Conservation (phyloP, 2,888 invertebrate genomes). For the Ctena decussata region DNA sequence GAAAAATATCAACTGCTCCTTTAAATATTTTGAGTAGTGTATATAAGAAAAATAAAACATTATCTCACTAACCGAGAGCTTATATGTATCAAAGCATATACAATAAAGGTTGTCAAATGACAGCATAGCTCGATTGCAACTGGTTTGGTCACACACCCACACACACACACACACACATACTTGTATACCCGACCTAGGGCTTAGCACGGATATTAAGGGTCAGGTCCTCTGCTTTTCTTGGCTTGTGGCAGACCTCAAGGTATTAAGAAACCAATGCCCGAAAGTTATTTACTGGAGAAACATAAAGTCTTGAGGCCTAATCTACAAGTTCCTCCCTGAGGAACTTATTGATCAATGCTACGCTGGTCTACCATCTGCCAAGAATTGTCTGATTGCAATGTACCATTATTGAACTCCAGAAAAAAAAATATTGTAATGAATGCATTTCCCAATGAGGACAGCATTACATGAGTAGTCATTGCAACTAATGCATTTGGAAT, state of each 20-base stretch:
- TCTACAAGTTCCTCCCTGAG: not conserved
- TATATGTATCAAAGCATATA: too few relatives aligned
- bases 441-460: slow-evolving; percentile 4
- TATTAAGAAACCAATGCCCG: not conserved
- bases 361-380: slow-evolving; percentile 11
- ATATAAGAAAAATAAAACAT: too few relatives aligned
- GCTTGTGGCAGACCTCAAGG: slow-evolving; percentile 16
- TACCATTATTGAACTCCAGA: slow-evolving; percentile 29
- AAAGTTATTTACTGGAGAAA: slow-evolving; percentile 27
- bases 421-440: slow-evolving; percentile 18
- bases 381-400: slow-evolving; percentile 31
- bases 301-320: slow-evolving; percentile 18
- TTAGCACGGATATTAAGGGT: too few relatives aligned
- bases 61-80: too few relatives aligned
- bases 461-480: slow-evolving; percentile 25
- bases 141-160: too few relatives aligned
- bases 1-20: too few relatives aligned
- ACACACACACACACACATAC: too few relatives aligned
- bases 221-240: too few relatives aligned
- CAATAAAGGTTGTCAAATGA: too few relatives aligned
- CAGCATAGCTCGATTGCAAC: too few relatives aligned
- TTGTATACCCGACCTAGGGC: too few relatives aligned
- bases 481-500: slow-evolving; percentile 36
- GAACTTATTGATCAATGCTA: slow-evolving; percentile 11
- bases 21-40: too few relatives aligned